Conservation (phyloP, 2,797 vertebrate genomes). For the Schizopygopsis pylzovi region DNA sequence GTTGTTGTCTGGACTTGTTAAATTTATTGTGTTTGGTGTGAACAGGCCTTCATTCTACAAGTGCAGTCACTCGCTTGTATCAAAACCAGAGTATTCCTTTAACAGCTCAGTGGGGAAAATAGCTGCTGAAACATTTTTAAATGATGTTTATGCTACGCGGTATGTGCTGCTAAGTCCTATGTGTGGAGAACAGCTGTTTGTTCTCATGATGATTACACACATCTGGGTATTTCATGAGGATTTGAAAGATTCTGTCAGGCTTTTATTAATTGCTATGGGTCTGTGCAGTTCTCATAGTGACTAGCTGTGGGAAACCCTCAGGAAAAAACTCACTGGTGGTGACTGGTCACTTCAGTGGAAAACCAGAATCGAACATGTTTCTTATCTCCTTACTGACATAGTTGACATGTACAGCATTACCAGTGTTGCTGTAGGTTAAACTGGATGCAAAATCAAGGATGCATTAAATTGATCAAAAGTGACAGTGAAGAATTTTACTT, state of each 20-base stretch:
- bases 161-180: not conserved
- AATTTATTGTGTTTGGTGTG: not conserved
- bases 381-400: not conserved
- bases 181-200: constrained; percentile 38
- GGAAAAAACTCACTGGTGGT: constrained; percentile 8
- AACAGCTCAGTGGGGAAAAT: not conserved
- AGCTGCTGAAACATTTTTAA: not conserved
- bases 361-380: not conserved
- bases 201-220: not conserved
- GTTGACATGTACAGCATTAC: not conserved
- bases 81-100: not conserved
- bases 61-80: not conserved
- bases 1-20: not conserved
- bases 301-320: constrained; percentile 20
- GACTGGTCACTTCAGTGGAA: constrained; percentile 6
- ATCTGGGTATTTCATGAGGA: constrained; percentile 29
- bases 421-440: not conserved
- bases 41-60: not conserved
- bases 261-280: not conserved
- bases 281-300: constrained; percentile 24
- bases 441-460: not conserved
- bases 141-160: not conserved
- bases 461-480: not conserved
- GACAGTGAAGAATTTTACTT: not conserved
- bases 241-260: constrained; percentile 15